A percentile compares a stretch with the other conserved stretches of the same genome.
Evolutionary conservation across 2,888 invertebrate genomes (phyloP).

Genomic region (Hydrotaea cyrtoneurina): DNA sequence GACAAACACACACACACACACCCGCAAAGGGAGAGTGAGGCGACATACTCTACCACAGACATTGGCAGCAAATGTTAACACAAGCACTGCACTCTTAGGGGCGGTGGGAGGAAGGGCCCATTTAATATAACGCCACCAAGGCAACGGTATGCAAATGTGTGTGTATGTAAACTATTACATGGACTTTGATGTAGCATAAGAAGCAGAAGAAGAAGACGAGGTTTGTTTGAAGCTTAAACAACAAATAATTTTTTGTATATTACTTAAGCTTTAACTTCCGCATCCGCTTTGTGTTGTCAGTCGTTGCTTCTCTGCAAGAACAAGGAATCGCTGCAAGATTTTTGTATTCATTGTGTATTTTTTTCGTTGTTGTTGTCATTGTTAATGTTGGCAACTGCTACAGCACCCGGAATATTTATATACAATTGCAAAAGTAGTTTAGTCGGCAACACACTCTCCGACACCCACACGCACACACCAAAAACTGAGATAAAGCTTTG

Average conservation of each 20-base stretch:
- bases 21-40: not conserved
- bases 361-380: not conserved
- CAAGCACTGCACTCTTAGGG: not conserved
- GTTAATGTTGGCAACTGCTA: slow-evolving; percentile 14
- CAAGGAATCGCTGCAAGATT: not conserved
- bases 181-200: not conserved
- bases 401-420: slow-evolving; percentile 31
- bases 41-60: too few relatives aligned
- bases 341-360: not conserved
- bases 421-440: slow-evolving; percentile 34
- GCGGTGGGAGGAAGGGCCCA: slow-evolving; percentile 5
- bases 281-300: slow-evolving; percentile 31
- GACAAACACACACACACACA: slow-evolving; percentile 28
- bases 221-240: slow-evolving; percentile 13
- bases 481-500: not conserved
- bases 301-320: not conserved
- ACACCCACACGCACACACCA: not conserved
- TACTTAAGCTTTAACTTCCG: slow-evolving; percentile 62
- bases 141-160: not conserved
- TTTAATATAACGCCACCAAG: slow-evolving; percentile 33
- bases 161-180: not conserved
- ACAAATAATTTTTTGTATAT: slow-evolving; percentile 55
- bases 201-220: not conserved
- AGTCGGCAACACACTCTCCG: slow-evolving; percentile 18
- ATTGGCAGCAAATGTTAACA: not conserved